A percentile compares a stretch with the other conserved stretches of the same genome.
These are phyloP conservation scores for Hozukius guyotensis DNA, from an alignment of 2,797 vertebrate species.

Conservation along the genomic window DNA sequence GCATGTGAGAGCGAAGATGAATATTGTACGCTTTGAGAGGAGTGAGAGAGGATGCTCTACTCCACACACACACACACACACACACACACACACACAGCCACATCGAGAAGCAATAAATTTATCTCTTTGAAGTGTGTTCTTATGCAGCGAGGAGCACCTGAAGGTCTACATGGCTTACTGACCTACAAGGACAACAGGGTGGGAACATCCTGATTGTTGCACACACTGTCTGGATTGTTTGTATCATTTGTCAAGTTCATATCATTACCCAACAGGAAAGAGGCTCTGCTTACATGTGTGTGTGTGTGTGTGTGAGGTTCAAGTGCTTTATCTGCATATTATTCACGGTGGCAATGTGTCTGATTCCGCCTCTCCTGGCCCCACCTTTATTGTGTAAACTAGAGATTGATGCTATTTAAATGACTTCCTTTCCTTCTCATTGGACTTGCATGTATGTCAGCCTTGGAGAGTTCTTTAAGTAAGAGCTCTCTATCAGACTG, in stretches of 20 bases:
- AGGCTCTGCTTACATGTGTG: background rate
- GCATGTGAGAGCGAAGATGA: conserved; percentile 50
- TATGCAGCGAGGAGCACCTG: conserved; percentile 36
- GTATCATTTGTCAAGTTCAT: conserved; percentile 61
- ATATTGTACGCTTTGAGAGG: conserved; percentile 40
- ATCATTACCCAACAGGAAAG: conserved; percentile 45
- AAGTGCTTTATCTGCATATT: conserved; percentile 24
- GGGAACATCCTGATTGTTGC: conserved; percentile 30
- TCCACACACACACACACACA: background rate
- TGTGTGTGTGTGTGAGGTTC: background rate
- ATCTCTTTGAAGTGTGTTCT: conserved; percentile 40
- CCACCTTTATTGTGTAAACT: conserved; percentile 18
- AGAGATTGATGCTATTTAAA: conserved; percentile 35
- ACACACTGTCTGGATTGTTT: conserved; percentile 52
- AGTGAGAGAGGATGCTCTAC: background rate
- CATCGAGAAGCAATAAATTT: conserved; percentile 48
- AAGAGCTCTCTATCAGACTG: conserved; percentile 37
- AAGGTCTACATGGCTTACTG: conserved; percentile 60
- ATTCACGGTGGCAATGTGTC: conserved; percentile 4
- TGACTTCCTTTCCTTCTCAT: background rate
- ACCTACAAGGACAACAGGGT: conserved; percentile 64
- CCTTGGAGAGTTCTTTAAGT: conserved; percentile 44
- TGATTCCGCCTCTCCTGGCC: conserved; percentile 8
- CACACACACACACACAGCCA: background rate
- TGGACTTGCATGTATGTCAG: conserved; percentile 26